Base-by-base conservation (phyloP, 2,888 invertebrate genomes). In the Thymelicus lineola region DNA sequence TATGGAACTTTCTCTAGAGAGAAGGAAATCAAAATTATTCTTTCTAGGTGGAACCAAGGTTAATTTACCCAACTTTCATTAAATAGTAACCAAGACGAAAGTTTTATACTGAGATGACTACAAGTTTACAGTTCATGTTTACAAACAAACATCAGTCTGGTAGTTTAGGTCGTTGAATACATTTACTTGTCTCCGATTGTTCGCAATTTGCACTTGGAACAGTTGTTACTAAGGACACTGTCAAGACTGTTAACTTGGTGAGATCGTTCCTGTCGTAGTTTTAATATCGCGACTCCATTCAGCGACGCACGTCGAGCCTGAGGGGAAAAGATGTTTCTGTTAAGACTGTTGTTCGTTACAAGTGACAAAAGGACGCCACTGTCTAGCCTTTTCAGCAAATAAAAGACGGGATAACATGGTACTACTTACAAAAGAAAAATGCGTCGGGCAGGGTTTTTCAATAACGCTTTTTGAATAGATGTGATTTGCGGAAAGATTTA, bases 371-470 rank as follows among this genome's bases (percentile, higher is more conserved):
- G 70, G 28, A 70, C 45, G 50, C 15, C 38, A 70, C 50, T 15
- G 70, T 69, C 69, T 69, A 48, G 50, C 15, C 63, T 45, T 28
- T 68, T 62, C 62, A 55, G 55, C 57, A 62, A 63, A 63, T 58
- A 69, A 57, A 62, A 62, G 62, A 46, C 15, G n/a, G 46, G 46
- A 20, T 42, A 50, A 57, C 57, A 46, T 12, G 53, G 12, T 10
- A 53, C 62, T 68, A 15, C 15, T 57, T 36, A 55, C 17, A 48
- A 53, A 62, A 57, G 46, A 20, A 53, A 67, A 57, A 42, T 61
- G 66, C 57, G 57, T 57, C 36, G 35, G 57, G 57, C 5, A 57
- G 28, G 35, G 35, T 36, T 57, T 57, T 57, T 57, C 57, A 36
- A 35, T 57, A 36, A 57, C 53, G 9, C 6, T 35, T 38, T 38